These are phyloP conservation scores for Eretmocerus hayati DNA, from an alignment of 2,888 invertebrate species.

Conservation along the genomic window DNA sequence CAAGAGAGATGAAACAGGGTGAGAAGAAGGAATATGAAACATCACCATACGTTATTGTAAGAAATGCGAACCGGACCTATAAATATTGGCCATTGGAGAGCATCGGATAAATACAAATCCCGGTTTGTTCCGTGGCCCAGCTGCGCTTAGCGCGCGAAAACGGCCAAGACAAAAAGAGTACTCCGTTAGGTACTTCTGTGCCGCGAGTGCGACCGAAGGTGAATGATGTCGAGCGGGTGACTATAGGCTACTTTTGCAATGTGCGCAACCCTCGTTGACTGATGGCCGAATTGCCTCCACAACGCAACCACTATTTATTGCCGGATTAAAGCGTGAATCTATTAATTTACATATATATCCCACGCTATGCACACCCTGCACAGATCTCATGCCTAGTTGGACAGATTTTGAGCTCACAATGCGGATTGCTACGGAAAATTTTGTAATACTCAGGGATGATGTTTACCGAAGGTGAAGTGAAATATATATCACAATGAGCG, in stretches of 20 bases:
- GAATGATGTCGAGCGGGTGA: not conserved
- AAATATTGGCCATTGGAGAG: slow-evolving; percentile 45
- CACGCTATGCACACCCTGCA: no score
- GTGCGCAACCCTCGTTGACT: slow-evolving; percentile 30
- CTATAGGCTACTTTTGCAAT: not conserved
- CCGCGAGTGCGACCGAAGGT: no score
- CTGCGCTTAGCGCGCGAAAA: not conserved
- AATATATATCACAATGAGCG: no score
- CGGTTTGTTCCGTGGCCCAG: slow-evolving; percentile 31
- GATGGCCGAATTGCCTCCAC: slow-evolving; percentile 41
- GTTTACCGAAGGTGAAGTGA: no score
- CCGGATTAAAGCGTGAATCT: slow-evolving; percentile 48
- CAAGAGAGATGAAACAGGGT: slow-evolving; percentile 1
- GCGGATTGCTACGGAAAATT: no score
- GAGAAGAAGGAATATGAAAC: not conserved
- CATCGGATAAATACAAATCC: slow-evolving; percentile 47
- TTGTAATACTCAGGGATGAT: no score
- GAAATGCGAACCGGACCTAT: slow-evolving; percentile 42
- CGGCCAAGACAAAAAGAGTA: slow-evolving; percentile 34
- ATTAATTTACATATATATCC: slow-evolving; percentile 47
- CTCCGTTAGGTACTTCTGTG: no score
- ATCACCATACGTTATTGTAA: no score
- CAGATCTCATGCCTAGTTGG: no score
- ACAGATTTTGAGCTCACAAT: no score
- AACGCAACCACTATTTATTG: slow-evolving; percentile 47